Percentiles rank a stretch among this genome's conserved stretches.
Conservation (phyloP, 1,140 invertebrate species). For the Drosophila teissieri region DNA sequence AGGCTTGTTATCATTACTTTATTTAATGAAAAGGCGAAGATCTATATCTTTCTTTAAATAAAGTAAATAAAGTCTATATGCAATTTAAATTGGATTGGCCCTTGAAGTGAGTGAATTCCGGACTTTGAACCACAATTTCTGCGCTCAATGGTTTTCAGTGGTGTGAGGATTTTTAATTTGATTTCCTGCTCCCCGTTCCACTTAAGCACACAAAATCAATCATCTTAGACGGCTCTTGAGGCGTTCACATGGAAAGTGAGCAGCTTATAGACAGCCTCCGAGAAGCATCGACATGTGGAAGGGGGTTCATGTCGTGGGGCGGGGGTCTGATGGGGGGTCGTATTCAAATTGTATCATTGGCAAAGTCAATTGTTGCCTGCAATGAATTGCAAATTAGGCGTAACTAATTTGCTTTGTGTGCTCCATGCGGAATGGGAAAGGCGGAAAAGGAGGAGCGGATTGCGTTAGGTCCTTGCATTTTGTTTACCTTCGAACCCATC, state of each 20-base stretch:
- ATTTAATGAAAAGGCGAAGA: background rate
- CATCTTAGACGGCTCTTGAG: conserved; percentile 43
- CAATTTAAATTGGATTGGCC: background rate
- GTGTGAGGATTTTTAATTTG: conserved; percentile 56
- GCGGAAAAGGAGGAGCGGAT: background rate
- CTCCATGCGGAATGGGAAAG: conserved; percentile 5
- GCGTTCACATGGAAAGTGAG: conserved; percentile 47
- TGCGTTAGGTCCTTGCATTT: conserved; percentile 37
- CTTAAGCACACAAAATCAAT: conserved; percentile 39
- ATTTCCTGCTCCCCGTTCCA: conserved; percentile 29
- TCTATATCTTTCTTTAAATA: background rate
- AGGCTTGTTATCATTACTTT: background rate
- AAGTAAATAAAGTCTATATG: background rate
- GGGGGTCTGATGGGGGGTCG: conserved; percentile 9
- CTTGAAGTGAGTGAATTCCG: background rate
- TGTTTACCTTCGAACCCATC: conserved; percentile 13
- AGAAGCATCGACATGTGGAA: conserved; percentile 18
- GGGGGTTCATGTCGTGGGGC: background rate
- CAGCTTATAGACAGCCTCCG: conserved; percentile 30
- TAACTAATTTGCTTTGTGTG: conserved; percentile 76
- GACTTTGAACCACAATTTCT: conserved; percentile 1
- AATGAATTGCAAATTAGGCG: conserved; percentile 76
- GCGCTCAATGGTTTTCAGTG: background rate
- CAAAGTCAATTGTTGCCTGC: conserved; percentile 67
- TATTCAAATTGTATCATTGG: conserved; percentile 68